Conservation (phyloP, 2,113 vertebrate species). For the Nerophis lumbriciformis region DNA sequence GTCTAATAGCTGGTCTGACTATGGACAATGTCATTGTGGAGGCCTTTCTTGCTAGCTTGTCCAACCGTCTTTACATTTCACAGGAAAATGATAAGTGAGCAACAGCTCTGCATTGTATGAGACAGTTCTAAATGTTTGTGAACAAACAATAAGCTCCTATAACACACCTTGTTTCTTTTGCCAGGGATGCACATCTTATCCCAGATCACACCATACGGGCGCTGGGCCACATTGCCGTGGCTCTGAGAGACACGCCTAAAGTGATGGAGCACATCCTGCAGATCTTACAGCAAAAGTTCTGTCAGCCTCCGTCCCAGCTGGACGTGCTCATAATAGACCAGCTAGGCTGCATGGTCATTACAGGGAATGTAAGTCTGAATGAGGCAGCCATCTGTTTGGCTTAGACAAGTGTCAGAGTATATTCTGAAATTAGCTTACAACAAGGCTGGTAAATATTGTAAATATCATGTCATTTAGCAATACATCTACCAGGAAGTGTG, state of each 20-base stretch:
- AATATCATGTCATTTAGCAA: conserved; percentile 73
- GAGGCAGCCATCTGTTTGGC: not conserved
- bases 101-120: not conserved
- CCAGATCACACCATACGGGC: conserved; percentile 94
- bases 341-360: conserved; percentile 94
- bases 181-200: conserved; percentile 91
- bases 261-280: conserved; percentile 96
- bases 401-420: not conserved
- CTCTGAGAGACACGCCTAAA: conserved; percentile 88
- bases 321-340: conserved; percentile 95
- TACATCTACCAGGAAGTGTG: conserved; percentile 97
- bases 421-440: not conserved
- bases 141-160: conserved; percentile 1
- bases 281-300: conserved; percentile 96
- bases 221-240: conserved; percentile 91
- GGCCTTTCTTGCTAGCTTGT: conserved; percentile 92
- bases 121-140: not conserved
- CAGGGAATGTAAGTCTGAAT: conserved; percentile 82
- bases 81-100: conserved; percentile 95
- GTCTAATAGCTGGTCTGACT: conserved; percentile 87
- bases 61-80: conserved; percentile 96
- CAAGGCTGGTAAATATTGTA: not conserved
- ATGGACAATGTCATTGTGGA: conserved; percentile 90
- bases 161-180: conserved; percentile 21
- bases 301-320: conserved; percentile 87